A percentile compares a stretch with the other conserved stretches of the same genome.
These are phyloP conservation scores for Philhelius pedissequus DNA, from an alignment of 2,888 invertebrate genomes.

Conservation along the genomic window DNA sequence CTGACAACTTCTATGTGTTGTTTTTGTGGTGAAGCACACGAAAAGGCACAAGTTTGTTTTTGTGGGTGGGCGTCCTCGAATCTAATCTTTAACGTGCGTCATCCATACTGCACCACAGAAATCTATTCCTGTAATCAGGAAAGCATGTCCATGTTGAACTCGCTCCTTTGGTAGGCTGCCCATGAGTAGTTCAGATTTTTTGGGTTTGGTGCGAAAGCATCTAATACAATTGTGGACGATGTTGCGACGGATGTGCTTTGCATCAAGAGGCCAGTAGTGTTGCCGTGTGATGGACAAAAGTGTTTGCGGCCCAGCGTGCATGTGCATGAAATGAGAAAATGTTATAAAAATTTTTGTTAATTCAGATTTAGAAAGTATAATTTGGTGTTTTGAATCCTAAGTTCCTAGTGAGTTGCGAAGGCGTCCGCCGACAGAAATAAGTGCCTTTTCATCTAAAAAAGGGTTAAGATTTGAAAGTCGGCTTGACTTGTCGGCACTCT, in stretches of 20 bases:
- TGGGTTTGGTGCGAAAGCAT: constrained; percentile 24
- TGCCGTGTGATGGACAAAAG: constrained; percentile 37
- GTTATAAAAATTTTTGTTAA: constrained; percentile 26
- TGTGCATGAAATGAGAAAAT: constrained; percentile 24
- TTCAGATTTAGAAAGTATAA: background rate
- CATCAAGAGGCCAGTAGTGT: constrained; percentile 31
- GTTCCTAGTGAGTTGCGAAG: background rate
- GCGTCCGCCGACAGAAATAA: no score
- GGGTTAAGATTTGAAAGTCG: background rate
- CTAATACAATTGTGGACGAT: constrained; percentile 20
- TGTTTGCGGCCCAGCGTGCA: constrained; percentile 18
- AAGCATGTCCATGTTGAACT: background rate
- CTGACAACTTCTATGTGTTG: background rate
- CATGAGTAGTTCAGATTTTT: background rate
- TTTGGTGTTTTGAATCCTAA: background rate
- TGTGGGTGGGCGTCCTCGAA: background rate
- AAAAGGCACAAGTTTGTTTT: background rate
- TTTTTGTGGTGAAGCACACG: background rate
- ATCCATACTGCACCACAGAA: background rate
- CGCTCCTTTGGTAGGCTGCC: background rate
- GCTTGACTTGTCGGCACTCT: background rate
- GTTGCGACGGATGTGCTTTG: background rate
- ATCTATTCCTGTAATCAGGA: background rate
- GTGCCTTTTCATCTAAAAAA: no score
- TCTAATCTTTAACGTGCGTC: background rate